phyloP scores from a whole-genome alignment of 2,888 invertebrate genomes.

The Zaprionus lineosus region DNA sequence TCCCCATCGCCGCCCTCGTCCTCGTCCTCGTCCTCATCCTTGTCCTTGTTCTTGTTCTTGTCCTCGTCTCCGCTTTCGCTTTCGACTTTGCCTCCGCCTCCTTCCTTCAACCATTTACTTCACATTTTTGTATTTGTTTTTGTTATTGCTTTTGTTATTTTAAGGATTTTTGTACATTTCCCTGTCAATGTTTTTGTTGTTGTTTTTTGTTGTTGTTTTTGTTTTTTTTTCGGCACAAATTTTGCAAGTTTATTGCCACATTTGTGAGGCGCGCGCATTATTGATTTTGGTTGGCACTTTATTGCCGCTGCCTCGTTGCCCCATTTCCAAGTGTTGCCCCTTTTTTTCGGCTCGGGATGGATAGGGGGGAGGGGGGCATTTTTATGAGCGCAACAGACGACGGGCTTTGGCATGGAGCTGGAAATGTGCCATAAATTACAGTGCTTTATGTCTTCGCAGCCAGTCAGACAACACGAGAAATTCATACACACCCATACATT shows the following conservation, averaged over 20 bases:
- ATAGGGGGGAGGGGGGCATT: slow-evolving; percentile 15
- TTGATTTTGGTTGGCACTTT: slow-evolving; percentile 58
- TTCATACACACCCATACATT: slow-evolving; percentile 25
- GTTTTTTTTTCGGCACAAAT: slow-evolving; percentile 40
- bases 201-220: not conserved
- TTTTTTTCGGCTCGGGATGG: slow-evolving; percentile 16
- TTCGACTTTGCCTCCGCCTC: too few species aligned
- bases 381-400: slow-evolving; percentile 66
- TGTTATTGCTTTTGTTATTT: not conserved
- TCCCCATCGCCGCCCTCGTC: too few species aligned
- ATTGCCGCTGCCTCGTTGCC: slow-evolving; percentile 45
- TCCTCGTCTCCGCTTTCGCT: too few species aligned
- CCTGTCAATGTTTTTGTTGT: slow-evolving; percentile 47
- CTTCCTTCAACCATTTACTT: too few species aligned
- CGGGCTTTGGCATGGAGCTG: slow-evolving; percentile 47
- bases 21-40: too few species aligned
- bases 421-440: slow-evolving; percentile 72
- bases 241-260: slow-evolving; percentile 55
- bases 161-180: slow-evolving; percentile 9
- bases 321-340: slow-evolving; percentile 38
- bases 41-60: too few species aligned
- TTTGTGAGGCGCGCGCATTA: slow-evolving; percentile 56
- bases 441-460: slow-evolving; percentile 64
- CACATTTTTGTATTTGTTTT: not conserved
- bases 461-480: slow-evolving; percentile 42